Evolutionary conservation across 2,888 invertebrate species (phyloP), one percentile per base, ranked within the genome.

Genomic region (Agriopis aurantiaria): DNA sequence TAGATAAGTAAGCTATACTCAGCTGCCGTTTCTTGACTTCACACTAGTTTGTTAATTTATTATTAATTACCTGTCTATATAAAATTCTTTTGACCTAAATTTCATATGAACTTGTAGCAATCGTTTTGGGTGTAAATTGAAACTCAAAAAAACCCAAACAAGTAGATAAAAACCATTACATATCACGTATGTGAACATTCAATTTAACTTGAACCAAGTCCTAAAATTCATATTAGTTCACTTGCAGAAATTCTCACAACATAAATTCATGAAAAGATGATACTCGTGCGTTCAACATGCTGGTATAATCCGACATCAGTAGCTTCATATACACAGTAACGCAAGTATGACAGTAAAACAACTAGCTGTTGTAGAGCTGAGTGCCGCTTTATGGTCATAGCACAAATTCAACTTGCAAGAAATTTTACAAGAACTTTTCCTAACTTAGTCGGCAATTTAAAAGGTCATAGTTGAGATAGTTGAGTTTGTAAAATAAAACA

Each of bases 221-320:
- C 68, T 68, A 52, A 68, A 58, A 68, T 63, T 68, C 62, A 68
- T 62, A 68, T 62, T 57, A 68, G 68, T 68, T 68, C 68, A 49
- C 60, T 57, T 45, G 33, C 63, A 58, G 62, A 62, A 65, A 58
- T 62, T 62, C 14, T 51, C 63, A n/a, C 62, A 45, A 58, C 62
- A 57, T 58, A 62, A 62, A 68, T 63, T 68, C 63, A 58, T 52
- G 68, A 68, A 68, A 68, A 68, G 52, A 63, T 58, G 58, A 68
- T 68, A 68, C 62, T 51, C 8, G 45, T 53, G 57, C 45, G 53
- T 58, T 53, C 58, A 68, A 62, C 67, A 63, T 58, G 12, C 58
- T 52, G 4, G 68, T 17, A 51, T 59, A 65, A 65, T 59, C 46
- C 59, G 7, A 33, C 65, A 46, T 59, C 40, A 59, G 46, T 14